Percentiles rank a stretch among this genome's conserved stretches.
phyloP scores from a whole-genome alignment of 2,888 invertebrate species.

The Dendrolimus pini region DNA sequence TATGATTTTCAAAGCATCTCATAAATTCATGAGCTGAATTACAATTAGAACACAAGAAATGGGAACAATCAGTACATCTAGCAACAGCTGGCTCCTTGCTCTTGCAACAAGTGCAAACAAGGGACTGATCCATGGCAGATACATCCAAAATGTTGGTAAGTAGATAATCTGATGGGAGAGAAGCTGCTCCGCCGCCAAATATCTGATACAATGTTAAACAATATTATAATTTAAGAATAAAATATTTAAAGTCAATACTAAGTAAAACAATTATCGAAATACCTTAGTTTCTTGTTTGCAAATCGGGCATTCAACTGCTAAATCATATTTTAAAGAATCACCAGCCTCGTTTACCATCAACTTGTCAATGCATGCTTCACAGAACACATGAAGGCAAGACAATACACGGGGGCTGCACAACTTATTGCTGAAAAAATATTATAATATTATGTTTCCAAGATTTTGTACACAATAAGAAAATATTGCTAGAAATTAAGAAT shows the following conservation, averaged over 20 bases:
- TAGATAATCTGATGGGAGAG: conserved; percentile 91
- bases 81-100: conserved; percentile 96
- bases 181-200: conserved; percentile 84
- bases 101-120: conserved; percentile 95
- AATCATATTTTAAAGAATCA: conserved; percentile 79
- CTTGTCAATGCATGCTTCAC: conserved; percentile 93
- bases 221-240: conserved; percentile 10
- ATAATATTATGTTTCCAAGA: not conserved
- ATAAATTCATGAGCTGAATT: conserved; percentile 97
- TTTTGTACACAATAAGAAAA: not conserved
- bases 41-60: conserved; percentile 95
- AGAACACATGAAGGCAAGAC: conserved; percentile 96
- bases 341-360: conserved; percentile 83
- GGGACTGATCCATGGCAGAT: conserved; percentile 83
- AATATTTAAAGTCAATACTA: conserved; percentile 2
- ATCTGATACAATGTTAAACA: conserved; percentile 62
- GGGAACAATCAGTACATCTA: conserved; percentile 95
- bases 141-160: conserved; percentile 90
- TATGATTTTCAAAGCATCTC: conserved; percentile 97
- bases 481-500: not conserved
- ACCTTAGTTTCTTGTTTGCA: conserved; percentile 93
- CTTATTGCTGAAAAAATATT: conserved; percentile 77
- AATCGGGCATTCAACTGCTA: conserved; percentile 83
- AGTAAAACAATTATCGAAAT: conserved; percentile 13
- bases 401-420: conserved; percentile 90